Base-by-base conservation (phyloP, 2,113 vertebrate genomes). In the Pseudonaja textilis region DNA sequence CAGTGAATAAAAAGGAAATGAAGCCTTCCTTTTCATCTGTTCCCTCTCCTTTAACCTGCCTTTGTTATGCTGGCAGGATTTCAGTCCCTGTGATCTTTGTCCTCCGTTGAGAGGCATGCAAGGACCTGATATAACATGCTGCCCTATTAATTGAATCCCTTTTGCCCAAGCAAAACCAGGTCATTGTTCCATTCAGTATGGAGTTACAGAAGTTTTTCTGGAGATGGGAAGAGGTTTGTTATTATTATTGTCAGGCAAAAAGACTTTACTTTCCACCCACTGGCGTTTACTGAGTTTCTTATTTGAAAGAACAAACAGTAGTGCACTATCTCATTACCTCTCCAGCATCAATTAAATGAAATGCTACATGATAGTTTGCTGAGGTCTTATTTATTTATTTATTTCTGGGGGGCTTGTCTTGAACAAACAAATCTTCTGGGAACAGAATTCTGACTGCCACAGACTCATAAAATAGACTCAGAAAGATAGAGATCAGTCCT, bases 241-340 rank as follows among this genome's bases (percentile, higher is more conserved):
- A 50, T 92, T 92, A 34, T 42, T 45, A 39, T 47, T 61, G 42
- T 69, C 59, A 55, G 93, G 12, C 64, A 88, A 92, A 92, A 91
- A 93, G 55, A 89, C 91, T 96, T 96, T 93, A 39, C 42, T 94
- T 96, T 95, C 89, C 23, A 42, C 92, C 55, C 0, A 0, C 45
- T 91, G 94, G 92, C 52, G 93, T 54, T 93, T 95, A 86, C 96
- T 92, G 90, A 20, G 81, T 96, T 96, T 96, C 95, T 42, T 96
- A 91, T 59, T 96, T 96, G 69, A 81, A 85, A 89, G 18, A 55
- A 90, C 95, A 94, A 95, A 95, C 90, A 96, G 96, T 95, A 92
- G 64, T 47, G 74, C 93, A 92, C 88, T 92, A 96, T 97, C 93
- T 87, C 85, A 14, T 96, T 95, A 55, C 95, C 18, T 95, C 89